phyloP scores from a whole-genome alignment of 2,113 vertebrate genomes.

The Formicarius rufipectus region DNA sequence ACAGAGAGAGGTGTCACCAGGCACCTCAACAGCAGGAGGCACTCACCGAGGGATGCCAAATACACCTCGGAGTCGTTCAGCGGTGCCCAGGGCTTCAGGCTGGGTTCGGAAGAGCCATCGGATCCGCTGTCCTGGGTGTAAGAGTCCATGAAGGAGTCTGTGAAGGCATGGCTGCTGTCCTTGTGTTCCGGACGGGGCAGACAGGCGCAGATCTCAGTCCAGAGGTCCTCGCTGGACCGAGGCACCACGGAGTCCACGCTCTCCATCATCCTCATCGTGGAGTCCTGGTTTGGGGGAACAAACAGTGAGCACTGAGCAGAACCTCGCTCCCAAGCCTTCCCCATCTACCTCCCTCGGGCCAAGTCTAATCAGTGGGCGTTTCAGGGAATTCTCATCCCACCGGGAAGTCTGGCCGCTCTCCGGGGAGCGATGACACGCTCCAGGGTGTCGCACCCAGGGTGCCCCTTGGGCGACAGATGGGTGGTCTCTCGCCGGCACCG shows the following conservation, averaged over 20 bases:
- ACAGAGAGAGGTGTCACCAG: neutral
- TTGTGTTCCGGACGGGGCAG: constrained; percentile 69
- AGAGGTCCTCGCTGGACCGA: constrained; percentile 85
- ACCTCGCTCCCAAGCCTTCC: neutral
- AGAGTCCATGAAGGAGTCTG: constrained; percentile 83
- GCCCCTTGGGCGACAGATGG: neutral
- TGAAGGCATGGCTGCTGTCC: constrained; percentile 74
- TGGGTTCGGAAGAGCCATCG: neutral
- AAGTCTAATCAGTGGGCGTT: accelerated
- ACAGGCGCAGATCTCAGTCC: constrained; percentile 90
- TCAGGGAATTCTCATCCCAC: neutral
- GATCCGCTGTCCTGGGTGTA: neutral
- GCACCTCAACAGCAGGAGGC: neutral
- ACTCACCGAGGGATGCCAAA: constrained; percentile 90
- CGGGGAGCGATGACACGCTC: neutral
- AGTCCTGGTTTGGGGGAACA: neutral
- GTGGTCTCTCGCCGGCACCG: too few species aligned
- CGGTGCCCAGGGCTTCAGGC: constrained; percentile 84
- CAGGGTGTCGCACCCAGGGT: accelerated
- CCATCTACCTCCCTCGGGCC: neutral
- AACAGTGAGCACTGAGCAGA: neutral
- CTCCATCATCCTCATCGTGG: constrained; percentile 83
- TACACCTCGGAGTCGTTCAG: constrained; percentile 92
- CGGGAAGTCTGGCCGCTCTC: neutral
- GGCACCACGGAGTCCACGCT: constrained; percentile 70